These are phyloP conservation scores for Philonicus albiceps DNA, from an alignment of 2,888 invertebrate species.

Conservation along the genomic window DNA sequence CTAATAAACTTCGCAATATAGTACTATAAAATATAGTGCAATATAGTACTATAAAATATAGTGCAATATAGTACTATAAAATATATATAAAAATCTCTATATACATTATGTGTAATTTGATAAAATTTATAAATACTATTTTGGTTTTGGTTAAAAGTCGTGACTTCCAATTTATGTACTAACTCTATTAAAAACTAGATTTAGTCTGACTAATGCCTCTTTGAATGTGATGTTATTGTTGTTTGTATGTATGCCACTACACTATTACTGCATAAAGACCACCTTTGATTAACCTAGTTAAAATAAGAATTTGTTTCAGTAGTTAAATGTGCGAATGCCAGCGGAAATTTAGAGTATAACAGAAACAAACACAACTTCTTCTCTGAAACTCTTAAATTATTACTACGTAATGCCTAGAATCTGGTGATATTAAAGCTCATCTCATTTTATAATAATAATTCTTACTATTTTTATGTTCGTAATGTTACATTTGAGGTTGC, in stretches of 20 bases:
- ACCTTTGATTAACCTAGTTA: not conserved
- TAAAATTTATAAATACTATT: not conserved
- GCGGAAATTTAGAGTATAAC: not conserved
- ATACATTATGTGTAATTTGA: not conserved
- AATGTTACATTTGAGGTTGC: too few species aligned
- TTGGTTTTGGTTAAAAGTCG: not conserved
- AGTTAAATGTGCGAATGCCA: not conserved
- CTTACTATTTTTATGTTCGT: not conserved
- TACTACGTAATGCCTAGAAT: not conserved
- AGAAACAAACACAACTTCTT: not conserved
- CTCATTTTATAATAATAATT: not conserved
- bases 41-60: too few species aligned
- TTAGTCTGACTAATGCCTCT: not conserved
- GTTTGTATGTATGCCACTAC: not conserved
- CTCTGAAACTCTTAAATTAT: not conserved
- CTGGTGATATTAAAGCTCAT: not conserved
- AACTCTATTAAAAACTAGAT: not conserved
- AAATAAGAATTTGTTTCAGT: not conserved
- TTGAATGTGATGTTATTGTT: not conserved
- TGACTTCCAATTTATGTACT: not conserved
- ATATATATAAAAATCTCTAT: not conserved
- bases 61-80: too few species aligned
- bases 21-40: too few species aligned
- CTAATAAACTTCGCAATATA: too few species aligned
- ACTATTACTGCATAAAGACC: not conserved